Base-by-base conservation (phyloP, 2,888 invertebrate species). In the Automeris io region DNA sequence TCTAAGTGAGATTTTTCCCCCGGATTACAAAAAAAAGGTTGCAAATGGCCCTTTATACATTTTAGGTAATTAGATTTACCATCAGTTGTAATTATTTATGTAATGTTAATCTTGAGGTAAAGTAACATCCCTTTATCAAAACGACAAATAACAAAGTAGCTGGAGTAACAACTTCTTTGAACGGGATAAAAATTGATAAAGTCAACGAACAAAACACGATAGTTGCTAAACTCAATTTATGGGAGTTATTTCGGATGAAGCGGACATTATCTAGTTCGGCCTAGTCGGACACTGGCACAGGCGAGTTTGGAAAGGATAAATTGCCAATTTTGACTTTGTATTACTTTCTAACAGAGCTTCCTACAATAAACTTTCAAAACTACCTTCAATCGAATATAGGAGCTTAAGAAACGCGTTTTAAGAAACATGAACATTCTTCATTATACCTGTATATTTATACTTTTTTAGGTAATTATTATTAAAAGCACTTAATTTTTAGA, bases 321-420 rank as follows among this genome's bases (percentile, higher is more conserved):
- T 79, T 78, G 79, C 46, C 76, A 78, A 79, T 77, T 76, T 77
- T 72, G 65, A 71, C 69, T 70, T n/a, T 69, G 70, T 67, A 34
- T 26, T 18, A 33, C 19, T 36, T 29, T 22, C 21, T 16, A 18
- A 13, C 18, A 5, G n/a, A 24, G 11, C 11, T 24, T 24, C 13
- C 2, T 16, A 16, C 8, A 16, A 16, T 5, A 29, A 16, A 29
- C 29, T 16, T 29, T 16, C 8, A n/a, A n/a, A n/a, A n/a, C n/a
- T n/a, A n/a, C n/a, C n/a, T n/a, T n/a, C n/a, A n/a, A n/a, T n/a
- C n/a, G n/a, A n/a, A n/a, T n/a, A n/a, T n/a, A n/a, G n/a, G n/a
- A n/a, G n/a, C n/a, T n/a, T n/a, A n/a, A n/a, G n/a, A n/a, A n/a
- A n/a, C n/a, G n/a, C n/a, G n/a, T n/a, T n/a, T n/a, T n/a, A n/a